These are phyloP conservation scores for Sturnira hondurensis DNA, from an alignment of 2,113 vertebrate species.

Conservation along the genomic window DNA sequence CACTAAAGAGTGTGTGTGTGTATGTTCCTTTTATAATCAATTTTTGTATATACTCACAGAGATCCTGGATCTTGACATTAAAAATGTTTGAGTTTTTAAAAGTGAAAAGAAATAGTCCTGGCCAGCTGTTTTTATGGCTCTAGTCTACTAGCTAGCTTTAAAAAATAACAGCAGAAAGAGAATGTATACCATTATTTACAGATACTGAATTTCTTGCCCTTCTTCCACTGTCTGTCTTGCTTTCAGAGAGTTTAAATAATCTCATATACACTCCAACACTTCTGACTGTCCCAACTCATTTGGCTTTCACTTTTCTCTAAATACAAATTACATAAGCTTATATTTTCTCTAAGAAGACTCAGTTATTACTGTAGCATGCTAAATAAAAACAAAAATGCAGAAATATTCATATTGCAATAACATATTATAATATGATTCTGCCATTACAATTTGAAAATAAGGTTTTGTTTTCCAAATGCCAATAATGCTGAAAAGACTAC, in stretches of 20 bases:
- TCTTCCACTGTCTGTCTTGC: slow-evolving; percentile 39
- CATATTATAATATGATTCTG: slow-evolving; percentile 14
- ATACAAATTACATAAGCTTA: neutral
- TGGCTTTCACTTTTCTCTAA: slow-evolving; percentile 45
- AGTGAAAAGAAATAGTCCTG: neutral
- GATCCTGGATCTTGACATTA: slow-evolving; percentile 4
- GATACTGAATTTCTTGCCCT: slow-evolving; percentile 31
- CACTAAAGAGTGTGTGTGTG: neutral
- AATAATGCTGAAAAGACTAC: neutral
- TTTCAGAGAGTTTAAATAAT: slow-evolving; percentile 62
- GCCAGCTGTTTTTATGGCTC: slow-evolving; percentile 47
- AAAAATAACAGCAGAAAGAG: slow-evolving; percentile 59
- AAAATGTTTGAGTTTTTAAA: slow-evolving; percentile 29
- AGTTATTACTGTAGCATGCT: slow-evolving; percentile 32
- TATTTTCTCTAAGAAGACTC: slow-evolving; percentile 35
- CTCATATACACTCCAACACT: neutral
- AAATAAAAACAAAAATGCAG: slow-evolving; percentile 15
- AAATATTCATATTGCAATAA: slow-evolving; percentile 21
- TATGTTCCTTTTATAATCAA: neutral
- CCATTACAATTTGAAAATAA: slow-evolving; percentile 29
- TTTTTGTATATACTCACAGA: neutral
- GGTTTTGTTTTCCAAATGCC: slow-evolving; percentile 27
- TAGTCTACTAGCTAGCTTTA: slow-evolving; percentile 47
- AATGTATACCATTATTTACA: slow-evolving; percentile 53
- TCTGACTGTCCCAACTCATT: slow-evolving; percentile 37